These are phyloP conservation scores for Diplogasteroides magnus DNA, from an alignment of 1,140 invertebrate species.

Conservation along the genomic window DNA sequence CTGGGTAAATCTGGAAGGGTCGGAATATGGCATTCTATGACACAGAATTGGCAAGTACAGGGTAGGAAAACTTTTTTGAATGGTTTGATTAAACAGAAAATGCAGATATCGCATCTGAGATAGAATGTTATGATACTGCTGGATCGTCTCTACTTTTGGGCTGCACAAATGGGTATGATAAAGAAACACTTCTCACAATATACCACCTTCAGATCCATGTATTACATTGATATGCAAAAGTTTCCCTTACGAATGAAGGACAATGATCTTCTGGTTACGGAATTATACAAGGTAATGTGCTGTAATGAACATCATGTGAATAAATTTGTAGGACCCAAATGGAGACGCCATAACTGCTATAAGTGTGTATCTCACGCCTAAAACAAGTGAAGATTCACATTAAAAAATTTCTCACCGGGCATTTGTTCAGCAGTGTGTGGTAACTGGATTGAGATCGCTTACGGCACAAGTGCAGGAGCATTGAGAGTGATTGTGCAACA, in stretches of 20 bases:
- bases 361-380: conserved; percentile 92
- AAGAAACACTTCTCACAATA: neutral
- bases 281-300: conserved; percentile 76
- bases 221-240: conserved; percentile 99
- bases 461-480: conserved; percentile 88
- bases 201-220: conserved; percentile 66
- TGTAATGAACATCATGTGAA: neutral
- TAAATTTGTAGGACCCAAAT: conserved; percentile 68
- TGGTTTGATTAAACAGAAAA: conserved; percentile 50
- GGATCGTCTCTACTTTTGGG: conserved; percentile 88
- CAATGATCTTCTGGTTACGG: conserved; percentile 92
- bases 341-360: conserved; percentile 94
- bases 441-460: conserved; percentile 98
- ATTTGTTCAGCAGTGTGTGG: conserved; percentile 75
- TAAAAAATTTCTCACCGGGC: conserved; percentile 3
- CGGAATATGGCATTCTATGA: conserved; percentile 96
- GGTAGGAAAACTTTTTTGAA: conserved; percentile 23
- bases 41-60: conserved; percentile 78
- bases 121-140: conserved; percentile 89
- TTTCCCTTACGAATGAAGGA: conserved; percentile 95
- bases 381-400: conserved; percentile 70
- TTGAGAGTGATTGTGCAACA: conserved; percentile 95
- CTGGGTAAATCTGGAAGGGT: conserved; percentile 89
- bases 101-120: conserved; percentile 79
- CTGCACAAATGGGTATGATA: conserved; percentile 74